Conservation (phyloP, 2,888 invertebrate genomes). For the Agriotes lineatus region DNA sequence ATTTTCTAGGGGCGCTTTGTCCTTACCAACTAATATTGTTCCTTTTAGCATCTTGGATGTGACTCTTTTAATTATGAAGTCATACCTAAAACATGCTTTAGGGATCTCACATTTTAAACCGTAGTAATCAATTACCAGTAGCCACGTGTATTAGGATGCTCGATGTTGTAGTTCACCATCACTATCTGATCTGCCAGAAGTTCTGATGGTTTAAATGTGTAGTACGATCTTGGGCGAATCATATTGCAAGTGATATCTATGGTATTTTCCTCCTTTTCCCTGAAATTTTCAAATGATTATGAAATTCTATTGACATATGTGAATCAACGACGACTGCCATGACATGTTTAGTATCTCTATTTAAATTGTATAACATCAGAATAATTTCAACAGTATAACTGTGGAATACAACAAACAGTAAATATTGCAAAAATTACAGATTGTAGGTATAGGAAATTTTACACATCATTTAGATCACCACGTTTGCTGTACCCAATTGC, state of each 20-base stretch:
- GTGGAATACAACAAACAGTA: too few species aligned
- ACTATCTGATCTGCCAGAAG: constrained; percentile 73
- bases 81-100: too few species aligned
- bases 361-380: too few species aligned
- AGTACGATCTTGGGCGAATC: constrained; percentile 78
- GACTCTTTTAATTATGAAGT: constrained; percentile 69
- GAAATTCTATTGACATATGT: too few species aligned
- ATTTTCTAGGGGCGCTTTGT: constrained; percentile 71
- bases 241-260: constrained; percentile 65
- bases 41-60: constrained; percentile 69
- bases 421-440: too few species aligned
- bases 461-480: too few species aligned
- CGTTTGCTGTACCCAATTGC: too few species aligned
- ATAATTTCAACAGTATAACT: too few species aligned
- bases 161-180: constrained; percentile 82
- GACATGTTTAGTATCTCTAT: too few species aligned
- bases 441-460: too few species aligned
- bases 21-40: constrained; percentile 71
- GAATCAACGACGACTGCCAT: too few species aligned
- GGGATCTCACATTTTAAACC: too few species aligned
- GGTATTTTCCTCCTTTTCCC: constrained; percentile 58
- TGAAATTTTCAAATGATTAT: constrained; percentile 1
- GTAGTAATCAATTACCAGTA: constrained; percentile 73
- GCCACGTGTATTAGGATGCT: constrained; percentile 75
- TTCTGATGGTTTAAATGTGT: constrained; percentile 68